A percentile compares a stretch with the other conserved stretches of the same genome.
These are phyloP conservation scores for Plagiodera versicolora DNA, from an alignment of 2,888 invertebrate genomes.

Conservation along the genomic window DNA sequence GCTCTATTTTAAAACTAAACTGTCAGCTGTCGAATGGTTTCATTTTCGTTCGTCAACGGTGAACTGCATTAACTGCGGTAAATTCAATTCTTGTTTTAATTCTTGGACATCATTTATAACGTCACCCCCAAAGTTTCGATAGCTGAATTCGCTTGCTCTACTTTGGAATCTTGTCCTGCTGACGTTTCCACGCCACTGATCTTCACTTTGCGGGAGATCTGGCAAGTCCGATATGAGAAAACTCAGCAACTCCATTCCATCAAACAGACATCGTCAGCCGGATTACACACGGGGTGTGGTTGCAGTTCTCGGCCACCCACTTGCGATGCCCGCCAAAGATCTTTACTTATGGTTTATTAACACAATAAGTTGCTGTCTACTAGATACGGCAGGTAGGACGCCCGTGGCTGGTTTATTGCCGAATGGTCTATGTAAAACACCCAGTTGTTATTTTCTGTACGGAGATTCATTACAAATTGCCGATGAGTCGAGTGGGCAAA, in stretches of 20 bases:
- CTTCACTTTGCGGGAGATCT: background rate
- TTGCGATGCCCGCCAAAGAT: constrained; percentile 25
- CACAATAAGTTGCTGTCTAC: constrained; percentile 29
- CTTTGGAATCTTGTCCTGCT: too few species aligned
- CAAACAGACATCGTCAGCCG: constrained; percentile 19
- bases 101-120: too few species aligned
- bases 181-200: background rate
- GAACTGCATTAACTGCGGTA: too few species aligned
- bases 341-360: constrained; percentile 32
- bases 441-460: constrained; percentile 23
- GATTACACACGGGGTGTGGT: constrained; percentile 28
- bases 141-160: too few species aligned
- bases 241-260: constrained; percentile 22
- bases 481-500: background rate
- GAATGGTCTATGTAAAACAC: constrained; percentile 25
- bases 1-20: too few species aligned
- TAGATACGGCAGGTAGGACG: constrained; percentile 23
- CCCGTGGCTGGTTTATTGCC: constrained; percentile 28
- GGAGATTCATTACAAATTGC: constrained; percentile 22
- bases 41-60: too few species aligned
- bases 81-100: too few species aligned
- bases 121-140: too few species aligned
- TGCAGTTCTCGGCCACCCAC: constrained; percentile 30
- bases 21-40: too few species aligned
- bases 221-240: background rate